These are phyloP conservation scores for Xerus inauris DNA, from an alignment of 2,113 vertebrate species.

Conservation along the genomic window DNA sequence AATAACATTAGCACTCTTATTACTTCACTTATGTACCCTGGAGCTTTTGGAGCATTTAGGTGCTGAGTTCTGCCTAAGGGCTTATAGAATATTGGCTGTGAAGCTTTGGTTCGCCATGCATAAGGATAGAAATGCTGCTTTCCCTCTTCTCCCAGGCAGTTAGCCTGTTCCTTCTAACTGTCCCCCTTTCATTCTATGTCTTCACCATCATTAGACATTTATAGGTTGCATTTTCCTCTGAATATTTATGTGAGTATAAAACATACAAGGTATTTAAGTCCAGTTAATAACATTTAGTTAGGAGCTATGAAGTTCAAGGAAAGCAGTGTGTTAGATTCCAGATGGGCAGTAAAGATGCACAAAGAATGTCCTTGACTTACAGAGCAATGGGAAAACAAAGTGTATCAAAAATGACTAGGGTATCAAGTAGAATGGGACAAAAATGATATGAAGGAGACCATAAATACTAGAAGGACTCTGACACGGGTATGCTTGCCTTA, in stretches of 20 bases:
- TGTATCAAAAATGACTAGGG: neutral
- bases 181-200: neutral
- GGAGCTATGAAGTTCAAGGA: neutral
- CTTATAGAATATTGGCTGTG: neutral
- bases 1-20: neutral
- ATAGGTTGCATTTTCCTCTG: constrained; percentile 1
- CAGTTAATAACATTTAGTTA: neutral
- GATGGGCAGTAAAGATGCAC: neutral
- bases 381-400: neutral
- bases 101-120: neutral
- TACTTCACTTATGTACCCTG: neutral
- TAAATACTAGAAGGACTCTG: neutral
- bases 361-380: neutral
- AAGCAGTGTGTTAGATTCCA: neutral
- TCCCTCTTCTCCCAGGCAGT: neutral
- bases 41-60: neutral
- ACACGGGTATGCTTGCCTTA: neutral
- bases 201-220: neutral
- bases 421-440: neutral
- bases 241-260: constrained; percentile 26
- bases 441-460: neutral
- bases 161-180: neutral
- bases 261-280: constrained; percentile 7
- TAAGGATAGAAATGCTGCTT: neutral
- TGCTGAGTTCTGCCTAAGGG: neutral